phyloP scores from a whole-genome alignment of 2,888 invertebrate species.

The Phragmatobia fuliginosa region DNA sequence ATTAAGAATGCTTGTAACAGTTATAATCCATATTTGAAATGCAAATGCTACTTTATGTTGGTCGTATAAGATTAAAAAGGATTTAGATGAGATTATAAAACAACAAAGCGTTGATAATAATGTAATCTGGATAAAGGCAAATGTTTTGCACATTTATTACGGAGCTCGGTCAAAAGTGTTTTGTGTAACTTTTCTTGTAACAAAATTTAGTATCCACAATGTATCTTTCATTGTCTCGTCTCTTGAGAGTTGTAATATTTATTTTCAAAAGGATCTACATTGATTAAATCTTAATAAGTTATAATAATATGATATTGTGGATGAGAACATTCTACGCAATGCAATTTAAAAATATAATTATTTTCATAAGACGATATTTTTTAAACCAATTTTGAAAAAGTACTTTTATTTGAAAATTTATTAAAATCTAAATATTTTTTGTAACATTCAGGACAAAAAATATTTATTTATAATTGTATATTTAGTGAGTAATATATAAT shows the following conservation, averaged over 20 bases:
- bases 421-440: too few species aligned
- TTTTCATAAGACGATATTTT: neutral
- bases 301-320: neutral
- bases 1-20: constrained; percentile 44
- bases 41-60: constrained; percentile 50
- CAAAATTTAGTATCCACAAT: constrained; percentile 22
- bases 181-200: constrained; percentile 38
- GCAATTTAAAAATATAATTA: neutral
- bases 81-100: constrained; percentile 55
- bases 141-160: constrained; percentile 46
- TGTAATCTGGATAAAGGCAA: constrained; percentile 51
- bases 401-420: too few species aligned
- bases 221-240: constrained; percentile 21
- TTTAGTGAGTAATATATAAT: too few species aligned
- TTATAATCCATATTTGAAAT: constrained; percentile 56
- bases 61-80: constrained; percentile 61
- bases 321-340: neutral
- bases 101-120: constrained; percentile 52
- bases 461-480: too few species aligned
- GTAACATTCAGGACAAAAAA: too few species aligned
- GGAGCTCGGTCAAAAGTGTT: constrained; percentile 35
- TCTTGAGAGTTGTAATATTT: constrained; percentile 20
- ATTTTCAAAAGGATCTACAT: constrained; percentile 15
- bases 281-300: neutral
- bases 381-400: too few species aligned